A percentile compares a stretch with the other conserved stretches of the same genome.
These are phyloP conservation scores for Lycophotia porphyrea DNA, from an alignment of 2,888 invertebrate genomes.

Conservation along the genomic window DNA sequence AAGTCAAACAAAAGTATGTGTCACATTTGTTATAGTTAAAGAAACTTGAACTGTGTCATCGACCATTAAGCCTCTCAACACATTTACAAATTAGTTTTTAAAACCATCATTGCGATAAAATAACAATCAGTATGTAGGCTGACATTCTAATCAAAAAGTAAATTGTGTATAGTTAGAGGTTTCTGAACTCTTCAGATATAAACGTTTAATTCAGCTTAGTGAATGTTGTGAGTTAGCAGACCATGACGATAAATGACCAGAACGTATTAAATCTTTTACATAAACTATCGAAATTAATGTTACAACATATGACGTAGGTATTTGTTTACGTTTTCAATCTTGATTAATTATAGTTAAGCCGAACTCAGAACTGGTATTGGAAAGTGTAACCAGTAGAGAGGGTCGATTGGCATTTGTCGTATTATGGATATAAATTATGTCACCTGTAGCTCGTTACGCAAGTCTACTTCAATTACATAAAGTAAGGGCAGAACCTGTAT, in stretches of 20 bases:
- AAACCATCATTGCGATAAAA: conserved; percentile 56
- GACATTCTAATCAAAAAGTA: conserved; percentile 47
- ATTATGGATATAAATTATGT: conserved; percentile 74
- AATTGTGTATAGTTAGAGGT: conserved; percentile 50
- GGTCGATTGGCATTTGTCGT: conserved; percentile 54
- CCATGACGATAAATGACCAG: conserved; percentile 57
- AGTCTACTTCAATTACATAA: conserved; percentile 72
- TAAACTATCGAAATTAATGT: conserved; percentile 36
- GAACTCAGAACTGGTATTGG: conserved; percentile 60
- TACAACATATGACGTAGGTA: conserved; percentile 43
- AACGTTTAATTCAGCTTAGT: conserved; percentile 45
- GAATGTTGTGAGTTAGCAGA: conserved; percentile 55
- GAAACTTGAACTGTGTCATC: conserved; percentile 50
- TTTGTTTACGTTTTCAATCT: conserved; percentile 46
- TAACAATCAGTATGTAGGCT: conserved; percentile 51
- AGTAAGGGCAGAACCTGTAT: conserved; percentile 69
- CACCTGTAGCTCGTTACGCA: conserved; percentile 73
- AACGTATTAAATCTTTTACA: conserved; percentile 48
- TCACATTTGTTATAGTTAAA: conserved; percentile 36
- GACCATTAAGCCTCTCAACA: conserved; percentile 43
- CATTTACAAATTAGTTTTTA: conserved; percentile 60
- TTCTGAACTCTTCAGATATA: conserved; percentile 51
- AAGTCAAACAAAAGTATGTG: conserved; percentile 5
- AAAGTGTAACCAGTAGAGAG: conserved; percentile 55
- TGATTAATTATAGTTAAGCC: conserved; percentile 45